Evolutionary conservation across 2,113 vertebrate genomes (phyloP).

Genomic region (Bambusicola thoracicus): DNA sequence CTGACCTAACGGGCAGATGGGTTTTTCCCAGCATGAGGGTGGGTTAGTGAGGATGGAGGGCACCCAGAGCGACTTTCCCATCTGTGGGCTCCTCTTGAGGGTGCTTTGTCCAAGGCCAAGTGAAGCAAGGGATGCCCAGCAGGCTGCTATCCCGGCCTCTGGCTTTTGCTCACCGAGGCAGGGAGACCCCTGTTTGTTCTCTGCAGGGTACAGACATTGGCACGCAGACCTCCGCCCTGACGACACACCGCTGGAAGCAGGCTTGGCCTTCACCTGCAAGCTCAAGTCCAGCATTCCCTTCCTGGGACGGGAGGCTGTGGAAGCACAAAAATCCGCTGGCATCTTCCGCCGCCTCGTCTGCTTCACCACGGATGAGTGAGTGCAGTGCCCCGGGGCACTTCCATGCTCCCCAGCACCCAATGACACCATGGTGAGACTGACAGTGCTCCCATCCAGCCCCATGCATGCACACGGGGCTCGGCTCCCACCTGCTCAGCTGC

Average conservation of each 20-base stretch:
- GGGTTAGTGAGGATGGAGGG: not conserved
- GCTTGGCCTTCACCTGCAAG: constrained; percentile 94
- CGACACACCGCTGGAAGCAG: constrained; percentile 91
- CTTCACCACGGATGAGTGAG: constrained; percentile 91
- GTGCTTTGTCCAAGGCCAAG: not conserved
- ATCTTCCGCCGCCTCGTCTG: constrained; percentile 87
- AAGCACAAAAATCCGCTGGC: constrained; percentile 85
- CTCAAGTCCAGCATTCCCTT: constrained; percentile 86
- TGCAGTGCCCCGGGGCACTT: not conserved
- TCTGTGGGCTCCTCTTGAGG: rapidly evolving
- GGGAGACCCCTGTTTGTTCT: not conserved
- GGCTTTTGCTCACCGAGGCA: rapidly evolving
- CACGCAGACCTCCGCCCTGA: constrained; percentile 91
- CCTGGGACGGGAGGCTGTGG: constrained; percentile 87
- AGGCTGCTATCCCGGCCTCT: not conserved
- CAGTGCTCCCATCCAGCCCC: not conserved
- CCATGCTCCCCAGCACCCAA: rapidly evolving
- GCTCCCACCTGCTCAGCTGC: not conserved
- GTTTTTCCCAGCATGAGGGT: not conserved
- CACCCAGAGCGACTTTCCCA: not conserved
- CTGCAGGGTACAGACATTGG: constrained; percentile 94
- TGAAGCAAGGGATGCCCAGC: rapidly evolving
- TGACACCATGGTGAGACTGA: rapidly evolving
- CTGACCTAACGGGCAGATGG: rapidly evolving
- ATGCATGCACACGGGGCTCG: rapidly evolving